A percentile compares a stretch with the other conserved stretches of the same genome.
These are phyloP conservation scores for Cephonodes hylas DNA, from an alignment of 2,888 invertebrate species.

Conservation along the genomic window DNA sequence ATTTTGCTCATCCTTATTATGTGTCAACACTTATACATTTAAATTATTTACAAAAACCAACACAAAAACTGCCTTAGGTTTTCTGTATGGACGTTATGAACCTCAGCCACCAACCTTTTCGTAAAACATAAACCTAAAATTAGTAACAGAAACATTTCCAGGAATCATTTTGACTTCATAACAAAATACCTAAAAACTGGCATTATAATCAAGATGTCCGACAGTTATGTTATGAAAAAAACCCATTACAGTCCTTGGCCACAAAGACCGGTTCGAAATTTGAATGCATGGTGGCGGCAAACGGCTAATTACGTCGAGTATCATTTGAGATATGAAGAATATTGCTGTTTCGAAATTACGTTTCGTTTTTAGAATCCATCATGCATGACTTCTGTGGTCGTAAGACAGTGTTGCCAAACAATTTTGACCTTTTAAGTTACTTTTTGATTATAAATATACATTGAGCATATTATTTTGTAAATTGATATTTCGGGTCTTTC, in stretches of 20 bases:
- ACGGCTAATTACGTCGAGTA: neutral
- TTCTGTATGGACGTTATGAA: too few relatives aligned
- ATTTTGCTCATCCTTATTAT: too few relatives aligned
- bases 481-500: too few relatives aligned
- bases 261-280: neutral
- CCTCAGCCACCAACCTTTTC: too few relatives aligned
- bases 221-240: neutral
- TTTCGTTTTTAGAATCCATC: neutral
- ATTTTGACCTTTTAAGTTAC: too few relatives aligned
- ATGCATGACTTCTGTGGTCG: neutral
- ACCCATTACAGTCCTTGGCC: neutral
- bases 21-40: too few relatives aligned
- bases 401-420: too few relatives aligned
- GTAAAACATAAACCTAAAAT: neutral
- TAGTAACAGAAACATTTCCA: neutral
- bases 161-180: neutral
- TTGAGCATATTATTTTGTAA: too few relatives aligned
- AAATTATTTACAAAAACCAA: too few relatives aligned
- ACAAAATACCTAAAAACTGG: neutral
- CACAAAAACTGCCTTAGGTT: too few relatives aligned
- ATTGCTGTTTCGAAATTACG: neutral
- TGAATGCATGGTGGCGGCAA: neutral
- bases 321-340: neutral
- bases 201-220: neutral
- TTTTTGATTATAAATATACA: too few relatives aligned